phyloP scores from a whole-genome alignment of 2,797 vertebrate species.

The Corythornis leucogaster region DNA sequence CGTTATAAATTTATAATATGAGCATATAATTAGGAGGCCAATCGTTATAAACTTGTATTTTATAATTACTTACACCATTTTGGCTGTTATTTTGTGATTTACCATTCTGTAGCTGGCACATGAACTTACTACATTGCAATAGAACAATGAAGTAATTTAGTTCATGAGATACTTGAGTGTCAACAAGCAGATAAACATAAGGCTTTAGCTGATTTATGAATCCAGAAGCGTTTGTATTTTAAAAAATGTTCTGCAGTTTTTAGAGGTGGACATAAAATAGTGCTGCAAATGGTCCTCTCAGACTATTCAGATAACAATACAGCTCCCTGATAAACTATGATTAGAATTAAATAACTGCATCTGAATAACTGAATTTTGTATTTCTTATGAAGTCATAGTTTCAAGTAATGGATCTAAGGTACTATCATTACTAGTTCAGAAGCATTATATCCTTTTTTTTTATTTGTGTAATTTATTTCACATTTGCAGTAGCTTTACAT shows the following conservation, averaged over 20 bases:
- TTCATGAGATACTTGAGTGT: background rate
- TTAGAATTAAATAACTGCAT: background rate
- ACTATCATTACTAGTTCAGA: background rate
- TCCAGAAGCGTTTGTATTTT: background rate
- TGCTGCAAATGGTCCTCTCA: background rate
- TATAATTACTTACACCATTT: background rate
- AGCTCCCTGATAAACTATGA: background rate
- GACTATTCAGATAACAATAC: background rate
- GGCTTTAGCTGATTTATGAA: background rate
- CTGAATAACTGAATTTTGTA: background rate
- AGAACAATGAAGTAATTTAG: background rate
- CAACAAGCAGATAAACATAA: background rate
- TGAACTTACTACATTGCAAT: background rate
- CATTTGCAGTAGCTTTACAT: background rate
- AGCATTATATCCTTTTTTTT: background rate
- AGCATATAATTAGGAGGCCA: background rate
- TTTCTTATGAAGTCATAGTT: background rate
- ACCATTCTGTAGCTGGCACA: background rate
- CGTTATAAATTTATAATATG: background rate
- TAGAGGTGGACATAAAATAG: background rate
- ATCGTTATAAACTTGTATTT: background rate
- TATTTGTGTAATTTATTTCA: background rate
- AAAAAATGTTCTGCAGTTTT: background rate
- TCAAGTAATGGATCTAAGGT: constrained; percentile 43
- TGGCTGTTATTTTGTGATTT: background rate